Percentiles rank a stretch among this genome's conserved stretches.
phyloP scores from a whole-genome alignment of 2,113 vertebrate species.

The Leptocoma aspasia region DNA sequence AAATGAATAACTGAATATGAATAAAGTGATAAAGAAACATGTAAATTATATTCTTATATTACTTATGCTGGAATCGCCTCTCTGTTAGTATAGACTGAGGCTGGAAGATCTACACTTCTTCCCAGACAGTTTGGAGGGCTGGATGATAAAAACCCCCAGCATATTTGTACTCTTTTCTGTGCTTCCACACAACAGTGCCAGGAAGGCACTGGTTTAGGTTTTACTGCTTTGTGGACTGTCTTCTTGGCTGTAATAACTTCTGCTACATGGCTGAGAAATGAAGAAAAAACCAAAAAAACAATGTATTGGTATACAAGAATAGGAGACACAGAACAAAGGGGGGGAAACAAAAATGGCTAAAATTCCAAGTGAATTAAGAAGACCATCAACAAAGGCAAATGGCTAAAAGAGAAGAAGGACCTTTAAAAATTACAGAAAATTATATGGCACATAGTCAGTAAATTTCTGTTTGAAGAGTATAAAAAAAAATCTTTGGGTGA shows the following conservation, averaged over 20 bases:
- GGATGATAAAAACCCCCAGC: fast-evolving
- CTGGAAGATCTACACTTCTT: background rate
- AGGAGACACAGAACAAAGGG: background rate
- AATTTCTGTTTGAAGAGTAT: background rate
- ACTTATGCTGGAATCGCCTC: background rate
- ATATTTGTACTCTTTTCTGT: background rate
- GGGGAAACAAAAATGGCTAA: background rate
- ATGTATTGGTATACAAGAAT: background rate
- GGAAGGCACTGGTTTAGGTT: background rate
- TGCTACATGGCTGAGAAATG: background rate
- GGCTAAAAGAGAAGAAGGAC: background rate
- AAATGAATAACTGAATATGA: background rate
- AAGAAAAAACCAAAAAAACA: background rate
- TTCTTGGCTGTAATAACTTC: background rate
- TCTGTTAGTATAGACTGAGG: background rate
- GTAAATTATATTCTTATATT: background rate
- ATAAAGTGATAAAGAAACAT: background rate
- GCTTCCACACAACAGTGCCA: background rate
- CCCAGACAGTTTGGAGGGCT: background rate
- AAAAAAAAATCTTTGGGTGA: background rate
- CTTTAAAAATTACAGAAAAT: background rate
- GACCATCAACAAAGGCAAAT: background rate
- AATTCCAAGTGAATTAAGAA: background rate
- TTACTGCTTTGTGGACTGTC: background rate
- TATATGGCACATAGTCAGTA: background rate